Evolutionary conservation across 2,113 vertebrate species (phyloP).

Genomic region (Athene cunicularia): DNA sequence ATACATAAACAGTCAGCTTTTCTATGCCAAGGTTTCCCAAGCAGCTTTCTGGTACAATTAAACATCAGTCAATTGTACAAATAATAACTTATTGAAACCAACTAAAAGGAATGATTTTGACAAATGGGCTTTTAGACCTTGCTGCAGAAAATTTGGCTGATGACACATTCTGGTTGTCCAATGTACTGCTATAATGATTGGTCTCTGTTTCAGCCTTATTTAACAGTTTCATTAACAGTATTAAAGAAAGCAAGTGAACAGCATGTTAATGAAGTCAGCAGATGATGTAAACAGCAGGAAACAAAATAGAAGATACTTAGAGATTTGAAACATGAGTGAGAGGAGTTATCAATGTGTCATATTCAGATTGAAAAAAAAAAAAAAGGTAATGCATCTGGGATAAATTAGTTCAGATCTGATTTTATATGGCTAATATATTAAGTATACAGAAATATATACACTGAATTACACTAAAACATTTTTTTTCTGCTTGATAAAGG

Average conservation of each 20-base stretch:
- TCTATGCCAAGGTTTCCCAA: background rate
- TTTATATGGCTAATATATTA: background rate
- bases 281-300: constrained; percentile 64
- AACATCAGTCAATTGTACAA: constrained; percentile 9
- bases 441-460: background rate
- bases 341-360: constrained; percentile 11
- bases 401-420: background rate
- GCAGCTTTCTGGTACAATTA: constrained; percentile 1
- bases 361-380: constrained; percentile 1
- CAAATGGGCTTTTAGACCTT: background rate
- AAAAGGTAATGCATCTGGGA: background rate
- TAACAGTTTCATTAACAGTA: constrained; percentile 59
- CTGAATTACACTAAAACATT: background rate
- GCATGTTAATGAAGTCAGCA: constrained; percentile 61
- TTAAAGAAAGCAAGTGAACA: constrained; percentile 52
- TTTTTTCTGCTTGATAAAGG: background rate
- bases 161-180: background rate
- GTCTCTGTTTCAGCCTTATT: constrained; percentile 40
- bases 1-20: background rate
- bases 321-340: constrained; percentile 24
- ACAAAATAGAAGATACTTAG: constrained; percentile 23
- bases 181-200: background rate
- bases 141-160: background rate
- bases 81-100: constrained; percentile 2
- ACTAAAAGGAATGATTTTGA: constrained; percentile 29